phyloP scores from a whole-genome alignment of 2,113 vertebrate genomes.

The Crotalus tigris region DNA sequence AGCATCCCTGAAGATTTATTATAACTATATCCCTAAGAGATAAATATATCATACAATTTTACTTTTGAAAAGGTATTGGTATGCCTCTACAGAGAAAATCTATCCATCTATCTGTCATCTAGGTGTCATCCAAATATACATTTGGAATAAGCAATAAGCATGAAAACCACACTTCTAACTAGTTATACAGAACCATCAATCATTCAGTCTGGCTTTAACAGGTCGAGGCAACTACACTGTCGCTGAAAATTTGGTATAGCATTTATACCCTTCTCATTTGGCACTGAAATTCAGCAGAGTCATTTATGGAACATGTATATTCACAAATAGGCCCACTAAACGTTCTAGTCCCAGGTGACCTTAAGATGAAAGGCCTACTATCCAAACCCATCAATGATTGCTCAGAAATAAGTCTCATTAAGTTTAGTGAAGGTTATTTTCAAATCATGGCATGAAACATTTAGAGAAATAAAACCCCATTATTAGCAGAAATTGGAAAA shows the following conservation, averaged over 20 bases:
- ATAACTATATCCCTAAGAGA: background rate
- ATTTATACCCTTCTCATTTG: background rate
- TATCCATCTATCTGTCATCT: background rate
- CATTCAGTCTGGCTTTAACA: background rate
- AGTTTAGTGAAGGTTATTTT: background rate
- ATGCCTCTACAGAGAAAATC: background rate
- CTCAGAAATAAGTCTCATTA: background rate
- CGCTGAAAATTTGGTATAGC: background rate
- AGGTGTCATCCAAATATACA: background rate
- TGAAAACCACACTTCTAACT: background rate
- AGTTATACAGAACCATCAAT: background rate
- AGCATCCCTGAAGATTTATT: background rate
- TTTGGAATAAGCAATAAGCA: background rate
- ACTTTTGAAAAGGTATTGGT: background rate
- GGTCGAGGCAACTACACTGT: background rate
- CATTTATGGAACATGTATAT: background rate
- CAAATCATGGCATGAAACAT: background rate
- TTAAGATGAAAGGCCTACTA: background rate
- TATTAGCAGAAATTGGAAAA: background rate
- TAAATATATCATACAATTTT: background rate
- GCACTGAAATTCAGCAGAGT: background rate
- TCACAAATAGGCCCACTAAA: background rate
- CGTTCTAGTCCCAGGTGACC: background rate
- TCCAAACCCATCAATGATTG: background rate
- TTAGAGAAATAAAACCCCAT: background rate